Base-by-base conservation (phyloP, 2,888 invertebrate genomes). In the Tenthredo mesomela region DNA sequence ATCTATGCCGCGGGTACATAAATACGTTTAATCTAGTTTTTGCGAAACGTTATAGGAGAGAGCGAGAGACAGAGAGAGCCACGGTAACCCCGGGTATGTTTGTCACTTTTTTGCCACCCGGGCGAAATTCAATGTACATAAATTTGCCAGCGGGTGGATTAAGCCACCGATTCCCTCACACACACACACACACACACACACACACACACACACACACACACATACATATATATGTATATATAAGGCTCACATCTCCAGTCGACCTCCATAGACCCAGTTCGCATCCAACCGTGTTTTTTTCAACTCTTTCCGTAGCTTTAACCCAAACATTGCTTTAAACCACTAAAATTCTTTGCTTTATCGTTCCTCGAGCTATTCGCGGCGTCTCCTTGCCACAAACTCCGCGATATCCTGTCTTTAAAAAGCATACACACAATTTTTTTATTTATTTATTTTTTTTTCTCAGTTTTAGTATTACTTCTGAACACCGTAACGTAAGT, bases 11-110 rank as follows among this genome's bases (percentile, higher is more conserved):
- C 33, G 78, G 84, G 75, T 86, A 87, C 86, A 87, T 87, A 89
- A 89, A 89, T 89, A 88, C 86, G 86, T 87, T 89, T 89, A 89
- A 89, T 89, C 87, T 88, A 86, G 87, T 89, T 89, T 84, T 86
- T 84, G 86, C 84, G 82, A 73, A 75, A 78, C 83, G 86, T 83
- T 77, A 65, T 85, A 75, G 78, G 65, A 54, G 78, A 82, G 54
- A 54, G 54, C 75, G 65, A 54, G 78, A 82, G 54, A 54, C n/a
- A n/a, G 50, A 18, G 50, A 47, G 50, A 50, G 18, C 18, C 7
- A 50, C 29, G n/a, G 58, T 6, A 21, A 21, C 10, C 54, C 80
- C 61, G 58, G 78, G 65, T 86, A 84, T 84, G 82, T 85, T 71
- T 77, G 71, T 85, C 84, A 50, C 67, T 29, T 82, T 78, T 80